Evolutionary conservation across 2,888 invertebrate genomes (phyloP).

Genomic region (Synergus laeviventris): DNA sequence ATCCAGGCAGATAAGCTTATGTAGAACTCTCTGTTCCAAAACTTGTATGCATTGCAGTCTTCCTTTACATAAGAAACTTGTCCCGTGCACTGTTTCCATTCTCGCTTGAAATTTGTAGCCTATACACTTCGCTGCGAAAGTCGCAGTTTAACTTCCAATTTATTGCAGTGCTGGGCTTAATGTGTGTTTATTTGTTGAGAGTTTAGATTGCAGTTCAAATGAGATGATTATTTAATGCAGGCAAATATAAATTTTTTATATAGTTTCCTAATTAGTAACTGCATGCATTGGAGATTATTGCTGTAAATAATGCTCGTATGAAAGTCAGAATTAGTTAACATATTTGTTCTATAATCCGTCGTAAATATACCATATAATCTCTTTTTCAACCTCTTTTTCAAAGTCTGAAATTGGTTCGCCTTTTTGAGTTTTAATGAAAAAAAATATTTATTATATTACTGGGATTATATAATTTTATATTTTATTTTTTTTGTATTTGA

Average conservation of each 20-base stretch:
- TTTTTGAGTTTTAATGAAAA: too few relatives aligned
- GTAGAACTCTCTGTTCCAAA: constrained; percentile 26
- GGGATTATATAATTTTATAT: too few relatives aligned
- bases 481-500: too few relatives aligned
- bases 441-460: too few relatives aligned
- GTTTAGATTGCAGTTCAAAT: not conserved
- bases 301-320: not conserved
- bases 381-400: too few relatives aligned
- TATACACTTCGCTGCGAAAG: constrained; percentile 3
- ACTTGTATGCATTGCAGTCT: constrained; percentile 19
- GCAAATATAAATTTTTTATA: not conserved
- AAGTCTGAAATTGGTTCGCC: too few relatives aligned
- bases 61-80: constrained; percentile 25
- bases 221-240: not conserved
- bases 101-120: constrained; percentile 19
- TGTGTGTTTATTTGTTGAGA: constrained; percentile 17
- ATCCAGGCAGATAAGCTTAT: constrained; percentile 9
- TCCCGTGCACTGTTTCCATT: constrained; percentile 19
- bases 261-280: not conserved
- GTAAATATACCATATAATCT: too few relatives aligned
- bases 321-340: too few relatives aligned
- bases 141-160: constrained; percentile 33
- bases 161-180: constrained; percentile 4
- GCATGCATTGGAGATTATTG: not conserved
- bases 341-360: not conserved